phyloP scores from a whole-genome alignment of 92 coral and sea anemone genomes.

The Pocillopora meandrina region DNA sequence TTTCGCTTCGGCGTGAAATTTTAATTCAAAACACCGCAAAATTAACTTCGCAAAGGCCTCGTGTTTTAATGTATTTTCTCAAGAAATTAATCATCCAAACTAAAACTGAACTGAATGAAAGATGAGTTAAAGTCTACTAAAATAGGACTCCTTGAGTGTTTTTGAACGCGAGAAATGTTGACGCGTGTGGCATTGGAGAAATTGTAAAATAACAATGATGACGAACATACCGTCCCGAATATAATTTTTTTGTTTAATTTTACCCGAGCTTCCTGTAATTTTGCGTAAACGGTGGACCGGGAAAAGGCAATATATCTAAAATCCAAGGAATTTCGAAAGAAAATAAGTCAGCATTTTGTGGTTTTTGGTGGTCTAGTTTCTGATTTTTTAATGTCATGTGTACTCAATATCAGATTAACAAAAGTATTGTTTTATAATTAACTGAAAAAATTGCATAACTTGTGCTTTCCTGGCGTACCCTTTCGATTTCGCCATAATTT shows the following conservation, averaged over 20 bases:
- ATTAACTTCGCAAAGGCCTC: background rate
- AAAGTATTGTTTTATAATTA: too few relatives aligned
- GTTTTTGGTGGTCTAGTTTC: background rate
- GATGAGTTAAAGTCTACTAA: background rate
- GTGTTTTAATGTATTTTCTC: background rate
- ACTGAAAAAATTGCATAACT: background rate
- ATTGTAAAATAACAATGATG: background rate
- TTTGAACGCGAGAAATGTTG: background rate
- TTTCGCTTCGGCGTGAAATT: conserved; percentile 2
- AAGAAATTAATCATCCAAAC: background rate
- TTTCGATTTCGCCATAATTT: too few relatives aligned
- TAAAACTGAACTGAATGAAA: background rate
- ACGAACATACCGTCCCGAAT: background rate
- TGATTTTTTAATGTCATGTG: background rate
- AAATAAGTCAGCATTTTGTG: background rate
- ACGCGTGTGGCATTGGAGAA: background rate
- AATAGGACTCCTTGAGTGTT: background rate
- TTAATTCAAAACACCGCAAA: conserved; percentile 6
- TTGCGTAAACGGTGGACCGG: background rate
- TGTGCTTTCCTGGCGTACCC: too few relatives aligned
- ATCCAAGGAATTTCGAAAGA: background rate
- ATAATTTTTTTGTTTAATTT: background rate
- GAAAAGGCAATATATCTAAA: too few relatives aligned
- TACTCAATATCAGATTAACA: too few relatives aligned
- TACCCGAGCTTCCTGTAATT: background rate